Evolutionary conservation across 2,888 invertebrate species (phyloP).

Genomic region (Drosophila anomalata): DNA sequence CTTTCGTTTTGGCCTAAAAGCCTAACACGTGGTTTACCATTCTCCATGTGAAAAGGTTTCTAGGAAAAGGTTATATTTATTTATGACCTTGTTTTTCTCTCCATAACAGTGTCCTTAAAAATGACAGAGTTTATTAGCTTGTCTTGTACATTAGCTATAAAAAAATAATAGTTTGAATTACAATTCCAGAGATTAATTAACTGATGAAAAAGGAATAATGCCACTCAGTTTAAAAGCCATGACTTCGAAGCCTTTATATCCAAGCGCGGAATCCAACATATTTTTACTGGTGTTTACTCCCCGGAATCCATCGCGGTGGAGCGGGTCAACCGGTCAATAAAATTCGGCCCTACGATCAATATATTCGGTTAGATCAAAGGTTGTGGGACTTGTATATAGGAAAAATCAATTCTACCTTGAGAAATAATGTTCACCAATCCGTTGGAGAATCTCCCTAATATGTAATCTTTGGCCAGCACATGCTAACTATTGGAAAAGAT

Average conservation of each 20-base stretch:
- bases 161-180: not conserved
- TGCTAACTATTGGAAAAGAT: too few relatives aligned
- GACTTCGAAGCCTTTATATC: not conserved
- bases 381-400: too few relatives aligned
- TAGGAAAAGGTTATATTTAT: constrained; percentile 1
- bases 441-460: too few relatives aligned
- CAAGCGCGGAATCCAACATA: not conserved
- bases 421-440: too few relatives aligned
- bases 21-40: constrained; percentile 33
- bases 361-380: too few relatives aligned
- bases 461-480: too few relatives aligned
- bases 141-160: not conserved
- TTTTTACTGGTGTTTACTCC: too few relatives aligned
- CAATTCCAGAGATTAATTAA: not conserved
- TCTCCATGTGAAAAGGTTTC: constrained; percentile 4
- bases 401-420: too few relatives aligned
- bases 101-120: not conserved
- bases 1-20: constrained; percentile 19
- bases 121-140: not conserved
- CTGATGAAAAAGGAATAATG: not conserved
- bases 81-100: constrained; percentile 3
- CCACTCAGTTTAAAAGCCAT: not conserved
- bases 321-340: too few relatives aligned
- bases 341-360: too few relatives aligned
- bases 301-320: too few relatives aligned